Evolutionary conservation across 2,113 vertebrate species (phyloP), one percentile per base, ranked within the genome.

Genomic region (Myiagra hebetior): DNA sequence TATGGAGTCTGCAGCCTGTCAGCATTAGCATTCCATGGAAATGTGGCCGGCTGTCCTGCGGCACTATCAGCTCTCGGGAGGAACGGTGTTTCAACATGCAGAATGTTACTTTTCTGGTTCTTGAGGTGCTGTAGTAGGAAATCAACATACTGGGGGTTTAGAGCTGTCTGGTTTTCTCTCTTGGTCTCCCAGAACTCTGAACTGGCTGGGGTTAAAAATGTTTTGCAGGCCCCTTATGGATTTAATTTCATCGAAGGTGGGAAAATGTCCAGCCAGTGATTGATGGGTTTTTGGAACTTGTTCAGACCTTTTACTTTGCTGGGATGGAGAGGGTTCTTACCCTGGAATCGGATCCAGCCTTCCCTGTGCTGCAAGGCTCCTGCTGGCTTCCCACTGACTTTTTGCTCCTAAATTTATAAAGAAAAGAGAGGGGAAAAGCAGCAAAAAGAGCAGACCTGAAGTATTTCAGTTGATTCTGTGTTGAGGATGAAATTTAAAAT

Each of bases 211-310:
- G 70, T 91, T 95, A 77, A 91, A 76, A 85, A 65, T 69, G 27
- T 55, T 91, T 86, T 86, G 90, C 77, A 88, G 85, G 55, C 22
- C 87, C 52, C 30, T 83, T 47, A 49, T 41, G 79, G 90, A 60
- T 96, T 96, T 90, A 17, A 24, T 93, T 96, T 81, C 75, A 56
- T 6, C 39, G 76, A 83, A 94, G 88, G 90, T 95, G 95, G 85
- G 92, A 94, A 91, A 88, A 72, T 91, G 91, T 97, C 95, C 95
- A 97, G 95, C 62, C 69, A 41, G 2, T 92, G 94, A 92, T 50
- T 95, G 95, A 96, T 70, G 53, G 1, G 3, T 33, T 90, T 93
- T 94, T 94, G 94, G 92, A 88, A 67, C 50, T 85, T 21, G 82
- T 91, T 96, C 95, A 94, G 85, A 56, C 64, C 21, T 92, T 94